Percentiles rank a stretch among this genome's conserved stretches.
Evolutionary conservation across 2,113 vertebrate genomes (phyloP).

Genomic region (Rhodinocichla rosea): DNA sequence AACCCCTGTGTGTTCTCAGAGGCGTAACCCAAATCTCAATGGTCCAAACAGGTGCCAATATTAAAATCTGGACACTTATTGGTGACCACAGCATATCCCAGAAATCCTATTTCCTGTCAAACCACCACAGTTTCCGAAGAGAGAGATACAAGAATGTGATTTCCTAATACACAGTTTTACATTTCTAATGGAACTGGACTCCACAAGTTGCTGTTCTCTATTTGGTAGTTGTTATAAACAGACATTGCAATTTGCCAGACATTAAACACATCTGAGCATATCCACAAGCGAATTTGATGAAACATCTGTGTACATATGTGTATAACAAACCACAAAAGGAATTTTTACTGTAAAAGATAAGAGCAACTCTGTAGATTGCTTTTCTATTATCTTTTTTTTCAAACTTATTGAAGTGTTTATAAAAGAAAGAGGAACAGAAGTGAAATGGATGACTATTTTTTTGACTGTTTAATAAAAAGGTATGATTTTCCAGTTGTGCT

Average conservation of each 20-base stretch:
- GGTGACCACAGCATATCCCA: too few relatives aligned
- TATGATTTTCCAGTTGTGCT: background rate
- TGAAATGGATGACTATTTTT: background rate
- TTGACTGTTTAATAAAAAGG: background rate
- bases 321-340: background rate
- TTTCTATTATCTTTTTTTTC: background rate
- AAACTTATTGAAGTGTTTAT: background rate
- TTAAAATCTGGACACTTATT: too few relatives aligned
- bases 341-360: constrained; percentile 34
- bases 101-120: too few relatives aligned
- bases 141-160: background rate
- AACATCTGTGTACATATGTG: constrained; percentile 13
- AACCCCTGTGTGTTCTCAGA: too few relatives aligned
- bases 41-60: too few relatives aligned
- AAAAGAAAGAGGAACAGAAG: background rate
- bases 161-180: background rate
- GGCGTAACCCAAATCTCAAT: too few relatives aligned
- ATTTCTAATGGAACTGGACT: constrained; percentile 1
- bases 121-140: too few relatives aligned
- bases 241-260: background rate
- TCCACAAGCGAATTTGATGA: background rate
- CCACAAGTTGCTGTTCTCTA: background rate
- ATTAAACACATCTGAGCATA: background rate
- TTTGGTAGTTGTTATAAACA: constrained; percentile 17
- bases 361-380: background rate